A percentile compares a stretch with the other conserved stretches of the same genome.
Conservation (phyloP, 64 coral and sea anemone genomes). For the Pachyseris speciosa region DNA sequence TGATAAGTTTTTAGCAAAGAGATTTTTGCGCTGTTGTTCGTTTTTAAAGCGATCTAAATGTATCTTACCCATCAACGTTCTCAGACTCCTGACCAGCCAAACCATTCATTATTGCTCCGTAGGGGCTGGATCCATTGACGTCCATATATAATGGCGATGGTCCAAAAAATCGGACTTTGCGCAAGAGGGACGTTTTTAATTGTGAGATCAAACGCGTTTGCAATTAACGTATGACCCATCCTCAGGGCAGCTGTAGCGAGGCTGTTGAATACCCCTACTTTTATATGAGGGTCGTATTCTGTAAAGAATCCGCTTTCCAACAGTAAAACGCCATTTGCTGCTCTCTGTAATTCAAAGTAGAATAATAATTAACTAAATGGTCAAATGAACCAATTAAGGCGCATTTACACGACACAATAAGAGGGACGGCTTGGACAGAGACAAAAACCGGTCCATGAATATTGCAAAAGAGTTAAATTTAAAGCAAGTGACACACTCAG, state of each 20-base stretch:
- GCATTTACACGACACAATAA: too few species aligned
- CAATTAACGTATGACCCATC: slow-evolving; percentile 61
- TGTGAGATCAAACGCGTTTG: slow-evolving; percentile 56
- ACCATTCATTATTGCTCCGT: not conserved
- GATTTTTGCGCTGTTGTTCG: too few species aligned
- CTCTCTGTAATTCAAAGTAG: too few species aligned
- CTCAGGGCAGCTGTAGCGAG: slow-evolving; percentile 54
- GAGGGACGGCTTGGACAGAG: too few species aligned
- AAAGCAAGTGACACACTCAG: too few species aligned
- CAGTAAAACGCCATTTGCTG: slow-evolving; percentile 45
- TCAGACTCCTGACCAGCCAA: not conserved
- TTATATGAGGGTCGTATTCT: not conserved
- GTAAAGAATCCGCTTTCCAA: not conserved
- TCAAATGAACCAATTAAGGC: too few species aligned
- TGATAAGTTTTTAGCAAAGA: too few species aligned
- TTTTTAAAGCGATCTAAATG: too few species aligned
- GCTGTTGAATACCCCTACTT: slow-evolving; percentile 18
- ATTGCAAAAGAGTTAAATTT: too few species aligned
- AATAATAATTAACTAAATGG: too few species aligned
- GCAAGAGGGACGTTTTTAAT: not conserved
- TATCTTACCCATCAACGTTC: slow-evolving; percentile 27
- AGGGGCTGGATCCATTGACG: not conserved
- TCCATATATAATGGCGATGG: not conserved
- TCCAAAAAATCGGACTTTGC: not conserved
- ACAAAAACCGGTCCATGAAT: too few species aligned